Base-by-base conservation (phyloP, 2,797 vertebrate species). In the Hirundo rustica region DNA sequence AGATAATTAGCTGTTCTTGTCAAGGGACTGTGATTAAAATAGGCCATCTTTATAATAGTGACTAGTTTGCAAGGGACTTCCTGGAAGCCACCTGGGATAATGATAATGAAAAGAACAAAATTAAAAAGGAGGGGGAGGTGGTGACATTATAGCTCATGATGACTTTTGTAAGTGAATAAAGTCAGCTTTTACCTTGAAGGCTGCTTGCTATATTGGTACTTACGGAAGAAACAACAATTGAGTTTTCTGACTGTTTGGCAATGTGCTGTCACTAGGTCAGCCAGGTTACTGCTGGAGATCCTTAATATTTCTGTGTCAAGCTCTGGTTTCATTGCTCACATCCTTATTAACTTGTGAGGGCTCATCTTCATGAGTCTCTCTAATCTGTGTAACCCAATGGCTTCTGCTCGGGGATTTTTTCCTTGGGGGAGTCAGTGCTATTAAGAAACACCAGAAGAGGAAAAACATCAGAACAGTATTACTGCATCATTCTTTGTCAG, bases 1-100 rank as follows among this genome's bases (percentile, higher is more conserved):
- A 89, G 94, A 80, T 97, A 96, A 97, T 97, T 97, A 96, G 81
- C 78, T 95, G 86, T 30, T 93, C 91, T 93, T 92, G 91, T 95
- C 95, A 94, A 87, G 96, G 92, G 96, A 96, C 68, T 91, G 48
- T 79, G 91, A 96, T 96, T 96, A 96, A 97, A 97, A 96, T 96
- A 96, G 92, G 92, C 91, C 91, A 94, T 77, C 71, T 87, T 95
- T 65, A 91, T 92, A 94, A 91, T 25, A 82, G 91, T 61, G 91
- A 91, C 78, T 91, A 32, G 81, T 93, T 96, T 94, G 88, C 85
- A 80, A 79, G 95, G 94, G 95, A 80, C 78, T 91, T 96, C 86
- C 91, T 85, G 84, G 67, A 79, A 83, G 34, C 92, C 94, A 91
- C 93, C 68, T 71, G 96, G 95, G 96, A 93, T 91, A 79, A 76